A percentile compares a stretch with the other conserved stretches of the same genome.
Evolutionary conservation across 2,113 vertebrate species (phyloP).

Genomic region (Notothenia rossii): DNA sequence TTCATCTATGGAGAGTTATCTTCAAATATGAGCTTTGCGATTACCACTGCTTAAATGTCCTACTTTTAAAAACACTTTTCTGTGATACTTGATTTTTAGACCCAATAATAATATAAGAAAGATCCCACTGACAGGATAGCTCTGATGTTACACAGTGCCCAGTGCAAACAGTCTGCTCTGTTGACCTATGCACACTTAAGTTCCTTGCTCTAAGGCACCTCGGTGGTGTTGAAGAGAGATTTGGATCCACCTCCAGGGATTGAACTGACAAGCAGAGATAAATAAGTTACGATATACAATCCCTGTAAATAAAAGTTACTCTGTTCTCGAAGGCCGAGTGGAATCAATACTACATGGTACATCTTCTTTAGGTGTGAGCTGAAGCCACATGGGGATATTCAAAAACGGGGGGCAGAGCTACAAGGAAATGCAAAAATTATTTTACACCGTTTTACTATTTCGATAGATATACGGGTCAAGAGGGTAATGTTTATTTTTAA

Average conservation of each 20-base stretch:
- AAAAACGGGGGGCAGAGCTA: not conserved
- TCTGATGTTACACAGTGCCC: too few relatives aligned
- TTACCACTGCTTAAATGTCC: not conserved
- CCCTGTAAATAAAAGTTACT: not conserved
- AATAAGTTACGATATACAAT: not conserved
- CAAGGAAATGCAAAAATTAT: not conserved
- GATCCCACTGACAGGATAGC: too few relatives aligned
- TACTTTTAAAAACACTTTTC: not conserved
- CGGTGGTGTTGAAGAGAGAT: not conserved
- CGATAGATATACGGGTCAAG: too few relatives aligned
- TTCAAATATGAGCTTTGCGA: slow-evolving; percentile 5
- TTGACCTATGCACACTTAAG: not conserved
- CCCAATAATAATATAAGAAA: too few relatives aligned
- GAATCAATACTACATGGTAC: not conserved
- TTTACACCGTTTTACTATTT: not conserved
- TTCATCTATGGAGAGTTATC: not conserved
- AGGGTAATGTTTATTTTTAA: too few relatives aligned
- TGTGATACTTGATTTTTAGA: slow-evolving; percentile 1
- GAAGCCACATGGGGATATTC: not conserved
- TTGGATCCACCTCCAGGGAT: not conserved
- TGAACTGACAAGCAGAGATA: too few relatives aligned
- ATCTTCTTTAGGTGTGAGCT: not conserved
- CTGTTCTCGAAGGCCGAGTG: not conserved
- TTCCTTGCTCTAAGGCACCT: not conserved
- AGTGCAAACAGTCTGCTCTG: not conserved